These are phyloP conservation scores for Neoitamus cyanurus DNA, from an alignment of 2,888 invertebrate species.

Conservation along the genomic window DNA sequence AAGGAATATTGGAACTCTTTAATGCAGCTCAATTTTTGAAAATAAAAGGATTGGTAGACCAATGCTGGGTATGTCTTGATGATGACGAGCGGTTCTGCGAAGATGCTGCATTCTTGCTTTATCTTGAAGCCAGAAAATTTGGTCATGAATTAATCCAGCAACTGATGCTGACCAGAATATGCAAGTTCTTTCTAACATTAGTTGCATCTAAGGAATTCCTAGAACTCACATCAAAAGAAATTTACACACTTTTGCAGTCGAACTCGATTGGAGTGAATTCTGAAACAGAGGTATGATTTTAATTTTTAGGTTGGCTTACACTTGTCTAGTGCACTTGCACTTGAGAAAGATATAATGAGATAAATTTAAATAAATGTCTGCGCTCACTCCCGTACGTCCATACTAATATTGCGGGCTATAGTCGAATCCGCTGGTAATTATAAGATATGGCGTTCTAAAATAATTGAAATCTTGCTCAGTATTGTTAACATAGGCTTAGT, in stretches of 20 bases:
- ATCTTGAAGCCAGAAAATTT: constrained; percentile 71
- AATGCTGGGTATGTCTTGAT: constrained; percentile 81
- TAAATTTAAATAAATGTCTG: too few relatives aligned
- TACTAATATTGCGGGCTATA: too few relatives aligned
- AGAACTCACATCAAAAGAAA: constrained; percentile 73
- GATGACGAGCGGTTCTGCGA: constrained; percentile 77
- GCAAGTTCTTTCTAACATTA: constrained; percentile 79
- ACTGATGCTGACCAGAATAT: constrained; percentile 72
- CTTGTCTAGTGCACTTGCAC: too few relatives aligned
- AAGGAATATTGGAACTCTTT: constrained; percentile 79
- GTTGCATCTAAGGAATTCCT: constrained; percentile 82
- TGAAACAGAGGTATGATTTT: constrained; percentile 65
- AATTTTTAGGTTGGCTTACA: background rate
- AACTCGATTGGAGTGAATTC: constrained; percentile 81
- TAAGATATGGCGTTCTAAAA: too few relatives aligned
- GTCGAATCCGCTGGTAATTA: too few relatives aligned
- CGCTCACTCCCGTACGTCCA: too few relatives aligned
- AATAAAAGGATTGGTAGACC: constrained; percentile 79
- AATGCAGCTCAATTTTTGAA: constrained; percentile 77
- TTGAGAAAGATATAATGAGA: too few relatives aligned
- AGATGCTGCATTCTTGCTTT: constrained; percentile 79
- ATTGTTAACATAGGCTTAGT: too few relatives aligned
- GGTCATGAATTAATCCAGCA: constrained; percentile 59
- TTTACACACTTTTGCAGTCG: constrained; percentile 75
- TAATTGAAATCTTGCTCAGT: too few relatives aligned